phyloP scores from a whole-genome alignment of 2,888 invertebrate genomes.

The Tipula helvola region DNA sequence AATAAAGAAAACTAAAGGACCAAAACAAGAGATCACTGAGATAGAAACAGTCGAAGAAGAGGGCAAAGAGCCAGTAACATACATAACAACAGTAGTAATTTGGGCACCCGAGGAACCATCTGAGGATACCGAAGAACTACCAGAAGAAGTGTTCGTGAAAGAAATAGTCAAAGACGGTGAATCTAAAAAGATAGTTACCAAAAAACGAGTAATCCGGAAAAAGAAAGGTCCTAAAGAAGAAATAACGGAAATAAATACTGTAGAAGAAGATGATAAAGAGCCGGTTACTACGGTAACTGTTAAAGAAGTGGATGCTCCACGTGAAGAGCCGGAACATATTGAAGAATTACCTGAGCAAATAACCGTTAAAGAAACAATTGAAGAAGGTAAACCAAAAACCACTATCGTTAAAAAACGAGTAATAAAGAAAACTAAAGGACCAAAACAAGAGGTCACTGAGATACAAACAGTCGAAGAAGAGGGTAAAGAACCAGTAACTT shows the following conservation, averaged over 20 bases:
- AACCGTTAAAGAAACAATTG: slow-evolving; percentile 30
- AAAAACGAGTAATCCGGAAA: slow-evolving; percentile 28
- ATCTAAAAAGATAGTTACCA: slow-evolving; percentile 22
- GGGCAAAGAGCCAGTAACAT: slow-evolving; percentile 25
- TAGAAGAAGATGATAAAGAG: slow-evolving; percentile 30
- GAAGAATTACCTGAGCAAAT: slow-evolving; percentile 18
- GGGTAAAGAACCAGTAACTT: slow-evolving; percentile 32
- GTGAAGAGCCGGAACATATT: slow-evolving; percentile 21
- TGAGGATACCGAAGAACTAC: slow-evolving; percentile 24
- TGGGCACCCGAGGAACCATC: slow-evolving; percentile 11
- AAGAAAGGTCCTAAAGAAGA: slow-evolving; percentile 29
- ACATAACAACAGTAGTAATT: slow-evolving; percentile 14
- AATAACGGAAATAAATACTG: slow-evolving; percentile 31
- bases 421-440: slow-evolving; percentile 36
- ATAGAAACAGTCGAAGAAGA: slow-evolving; percentile 33
- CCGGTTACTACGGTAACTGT: slow-evolving; percentile 27
- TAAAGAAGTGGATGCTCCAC: slow-evolving; percentile 24
- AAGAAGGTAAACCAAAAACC: slow-evolving; percentile 32
- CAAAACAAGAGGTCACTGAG: slow-evolving; percentile 34
- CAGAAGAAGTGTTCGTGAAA: slow-evolving; percentile 25
- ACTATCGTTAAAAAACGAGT: slow-evolving; percentile 34
- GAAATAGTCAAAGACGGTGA: slow-evolving; percentile 20
- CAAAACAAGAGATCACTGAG: slow-evolving; percentile 27
- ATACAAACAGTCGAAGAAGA: slow-evolving; percentile 34
- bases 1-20: slow-evolving; percentile 28